These are phyloP conservation scores for Octopus sinensis DNA, from an alignment of 1,140 invertebrate species.

Conservation along the genomic window DNA sequence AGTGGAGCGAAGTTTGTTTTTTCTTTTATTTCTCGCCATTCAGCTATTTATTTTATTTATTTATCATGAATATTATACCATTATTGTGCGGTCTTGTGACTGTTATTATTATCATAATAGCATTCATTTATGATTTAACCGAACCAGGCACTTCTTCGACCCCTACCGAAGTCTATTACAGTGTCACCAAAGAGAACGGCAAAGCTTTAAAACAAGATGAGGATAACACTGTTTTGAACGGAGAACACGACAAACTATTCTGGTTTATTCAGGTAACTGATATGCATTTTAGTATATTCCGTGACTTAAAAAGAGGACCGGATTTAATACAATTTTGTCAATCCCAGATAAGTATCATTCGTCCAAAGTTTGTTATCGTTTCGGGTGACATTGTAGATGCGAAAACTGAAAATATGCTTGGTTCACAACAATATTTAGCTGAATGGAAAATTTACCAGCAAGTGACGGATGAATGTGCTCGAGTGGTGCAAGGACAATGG, in stretches of 20 bases:
- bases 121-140: not conserved
- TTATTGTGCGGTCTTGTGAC: not conserved
- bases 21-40: not conserved
- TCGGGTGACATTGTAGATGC: conserved; percentile 88
- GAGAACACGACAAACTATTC: not conserved
- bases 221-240: not conserved
- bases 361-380: conserved; percentile 77
- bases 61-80: not conserved
- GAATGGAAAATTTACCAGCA: conserved; percentile 83
- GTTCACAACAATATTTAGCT: conserved; percentile 75
- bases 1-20: too few relatives aligned
- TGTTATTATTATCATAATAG: not conserved
- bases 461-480: conserved; percentile 68
- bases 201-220: not conserved
- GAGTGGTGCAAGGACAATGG: conserved; percentile 63
- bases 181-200: not conserved
- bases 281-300: conserved; percentile 83
- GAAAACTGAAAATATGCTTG: conserved; percentile 73
- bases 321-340: conserved; percentile 81
- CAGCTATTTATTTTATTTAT: not conserved
- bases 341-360: conserved; percentile 70
- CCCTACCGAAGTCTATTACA: not conserved
- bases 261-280: conserved; percentile 58
- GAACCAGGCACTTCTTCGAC: not conserved
- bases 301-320: conserved; percentile 70